phyloP scores from a whole-genome alignment of 2,797 vertebrate species.

The Glossophaga mutica region DNA sequence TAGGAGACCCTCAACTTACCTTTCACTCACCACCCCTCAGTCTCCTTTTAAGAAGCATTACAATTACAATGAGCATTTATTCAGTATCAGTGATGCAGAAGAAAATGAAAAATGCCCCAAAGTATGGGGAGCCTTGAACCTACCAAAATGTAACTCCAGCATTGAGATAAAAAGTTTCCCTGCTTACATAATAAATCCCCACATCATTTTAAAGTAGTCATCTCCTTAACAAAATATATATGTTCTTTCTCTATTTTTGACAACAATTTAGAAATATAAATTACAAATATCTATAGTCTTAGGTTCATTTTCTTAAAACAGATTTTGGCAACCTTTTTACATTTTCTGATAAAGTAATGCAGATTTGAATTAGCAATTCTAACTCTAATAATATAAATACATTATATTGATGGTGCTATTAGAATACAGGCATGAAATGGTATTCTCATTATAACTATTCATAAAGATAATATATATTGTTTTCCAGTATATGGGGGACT shows the following conservation, averaged over 20 bases:
- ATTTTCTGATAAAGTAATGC: slow-evolving; percentile 27
- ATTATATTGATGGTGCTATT: slow-evolving; percentile 14
- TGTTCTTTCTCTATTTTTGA: neutral
- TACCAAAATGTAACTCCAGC: slow-evolving; percentile 9
- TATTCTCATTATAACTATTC: neutral
- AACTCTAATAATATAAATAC: neutral
- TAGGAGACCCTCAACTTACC: neutral
- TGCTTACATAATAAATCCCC: slow-evolving; percentile 30
- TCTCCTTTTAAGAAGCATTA: neutral
- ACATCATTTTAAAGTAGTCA: neutral
- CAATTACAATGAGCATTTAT: neutral
- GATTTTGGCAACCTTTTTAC: neutral
- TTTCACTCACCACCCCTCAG: neutral
- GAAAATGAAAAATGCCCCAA: neutral
- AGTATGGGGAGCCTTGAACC: neutral
- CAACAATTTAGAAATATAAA: slow-evolving; percentile 4
- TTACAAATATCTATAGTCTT: neutral
- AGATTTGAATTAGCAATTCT: slow-evolving; percentile 26
- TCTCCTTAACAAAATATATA: neutral
- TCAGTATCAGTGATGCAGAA: neutral
- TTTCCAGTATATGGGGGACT: neutral
- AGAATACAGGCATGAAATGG: neutral
- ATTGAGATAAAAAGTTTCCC: neutral
- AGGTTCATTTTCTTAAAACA: slow-evolving; percentile 44
- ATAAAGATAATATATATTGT: neutral